Evolutionary conservation across 2,113 vertebrate species (phyloP).

Genomic region (Vimba vimba): DNA sequence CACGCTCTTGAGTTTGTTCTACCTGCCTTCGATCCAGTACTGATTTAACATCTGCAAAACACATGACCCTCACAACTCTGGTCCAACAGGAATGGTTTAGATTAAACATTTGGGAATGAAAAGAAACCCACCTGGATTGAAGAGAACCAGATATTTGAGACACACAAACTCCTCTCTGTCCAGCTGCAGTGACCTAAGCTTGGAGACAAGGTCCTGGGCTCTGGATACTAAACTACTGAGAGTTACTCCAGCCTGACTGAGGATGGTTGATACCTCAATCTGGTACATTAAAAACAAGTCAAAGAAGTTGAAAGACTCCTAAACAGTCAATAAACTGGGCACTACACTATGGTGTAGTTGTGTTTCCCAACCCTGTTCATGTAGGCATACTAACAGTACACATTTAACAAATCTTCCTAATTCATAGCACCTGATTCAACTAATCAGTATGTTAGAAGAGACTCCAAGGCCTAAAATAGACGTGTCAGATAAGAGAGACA

Average conservation of each 20-base stretch:
- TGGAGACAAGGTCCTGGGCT: slow-evolving; percentile 78
- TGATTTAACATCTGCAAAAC: slow-evolving; percentile 75
- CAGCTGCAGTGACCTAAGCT: slow-evolving; percentile 76
- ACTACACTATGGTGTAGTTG: background rate
- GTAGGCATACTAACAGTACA: background rate
- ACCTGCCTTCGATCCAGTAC: slow-evolving; percentile 75
- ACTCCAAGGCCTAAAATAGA: background rate
- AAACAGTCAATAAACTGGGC: background rate
- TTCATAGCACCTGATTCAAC: background rate
- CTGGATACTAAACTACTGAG: slow-evolving; percentile 77
- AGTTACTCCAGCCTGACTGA: slow-evolving; percentile 75
- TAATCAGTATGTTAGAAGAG: background rate
- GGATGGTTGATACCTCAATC: slow-evolving; percentile 76
- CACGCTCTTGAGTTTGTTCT: slow-evolving; percentile 78
- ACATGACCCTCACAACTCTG: background rate
- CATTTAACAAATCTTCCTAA: background rate
- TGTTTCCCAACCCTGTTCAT: background rate
- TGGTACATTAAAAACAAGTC: slow-evolving; percentile 49
- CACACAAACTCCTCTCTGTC: slow-evolving; percentile 81
- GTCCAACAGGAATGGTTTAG: background rate
- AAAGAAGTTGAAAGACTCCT: background rate
- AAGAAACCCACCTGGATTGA: slow-evolving; percentile 75
- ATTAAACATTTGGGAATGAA: no score
- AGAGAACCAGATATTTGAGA: slow-evolving; percentile 81
- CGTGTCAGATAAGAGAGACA: background rate